Conservation (phyloP, 1,140 invertebrate species). For the Leucophenga varia region DNA sequence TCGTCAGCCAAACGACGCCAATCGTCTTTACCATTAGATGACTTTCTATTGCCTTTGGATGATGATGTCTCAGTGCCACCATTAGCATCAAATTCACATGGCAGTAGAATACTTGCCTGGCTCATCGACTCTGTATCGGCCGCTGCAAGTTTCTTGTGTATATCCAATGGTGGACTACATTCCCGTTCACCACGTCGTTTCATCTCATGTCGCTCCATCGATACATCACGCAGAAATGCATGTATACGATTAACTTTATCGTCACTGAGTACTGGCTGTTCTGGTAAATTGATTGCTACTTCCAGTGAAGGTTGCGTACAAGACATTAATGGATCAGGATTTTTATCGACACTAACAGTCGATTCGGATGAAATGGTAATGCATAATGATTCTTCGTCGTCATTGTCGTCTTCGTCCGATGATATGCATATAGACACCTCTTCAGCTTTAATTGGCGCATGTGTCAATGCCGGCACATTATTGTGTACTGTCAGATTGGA, state of each 20-base stretch:
- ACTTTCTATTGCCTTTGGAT: neutral
- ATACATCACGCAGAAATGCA: conserved; percentile 45
- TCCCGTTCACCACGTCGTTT: neutral
- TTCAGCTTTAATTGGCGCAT: neutral
- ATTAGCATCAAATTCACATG: conserved; percentile 8
- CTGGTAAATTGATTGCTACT: neutral
- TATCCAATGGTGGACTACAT: neutral
- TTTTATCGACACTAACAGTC: conserved; percentile 16
- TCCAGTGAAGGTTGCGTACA: neutral
- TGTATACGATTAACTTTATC: conserved; percentile 35
- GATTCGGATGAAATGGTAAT: conserved; percentile 41
- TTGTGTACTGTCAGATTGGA: conserved; percentile 28
- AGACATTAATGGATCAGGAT: too few species aligned
- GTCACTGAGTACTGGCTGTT: conserved; percentile 13
- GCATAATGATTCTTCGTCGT: conserved; percentile 18
- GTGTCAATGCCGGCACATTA: neutral
- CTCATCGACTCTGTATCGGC: conserved; percentile 50
- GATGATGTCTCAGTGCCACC: neutral
- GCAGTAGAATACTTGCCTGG: neutral
- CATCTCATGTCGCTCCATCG: conserved; percentile 23
- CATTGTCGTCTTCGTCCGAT: conserved; percentile 15
- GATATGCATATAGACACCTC: conserved; percentile 37
- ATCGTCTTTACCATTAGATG: neutral
- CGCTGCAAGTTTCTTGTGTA: conserved; percentile 21
- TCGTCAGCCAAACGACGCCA: conserved; percentile 16